These are phyloP conservation scores for Parascotia fuliginaria DNA, from an alignment of 2,888 invertebrate species.

Conservation along the genomic window DNA sequence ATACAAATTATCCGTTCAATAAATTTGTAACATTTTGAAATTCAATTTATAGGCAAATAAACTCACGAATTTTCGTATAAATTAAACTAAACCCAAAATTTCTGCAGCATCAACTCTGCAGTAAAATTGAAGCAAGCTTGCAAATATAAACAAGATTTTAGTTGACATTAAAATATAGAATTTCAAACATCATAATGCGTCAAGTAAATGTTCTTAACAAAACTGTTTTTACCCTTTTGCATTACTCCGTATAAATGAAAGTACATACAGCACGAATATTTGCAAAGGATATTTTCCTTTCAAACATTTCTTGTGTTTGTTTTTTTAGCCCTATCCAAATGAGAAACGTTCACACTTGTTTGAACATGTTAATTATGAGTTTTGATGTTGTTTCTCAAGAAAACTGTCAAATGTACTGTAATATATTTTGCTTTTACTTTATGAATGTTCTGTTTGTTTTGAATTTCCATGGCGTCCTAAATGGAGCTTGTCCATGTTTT, in stretches of 20 bases:
- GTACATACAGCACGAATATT: conserved; percentile 4
- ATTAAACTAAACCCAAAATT: background rate
- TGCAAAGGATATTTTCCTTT: conserved; percentile 19
- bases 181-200: conserved; percentile 20
- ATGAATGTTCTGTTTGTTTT: conserved; percentile 6
- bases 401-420: conserved; percentile 28
- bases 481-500: background rate
- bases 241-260: conserved; percentile 19
- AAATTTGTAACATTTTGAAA: too few relatives aligned
- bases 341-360: conserved; percentile 37
- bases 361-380: conserved; percentile 43
- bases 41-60: too few relatives aligned
- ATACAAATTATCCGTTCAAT: too few relatives aligned
- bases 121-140: conserved; percentile 3
- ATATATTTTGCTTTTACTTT: conserved; percentile 17
- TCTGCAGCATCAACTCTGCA: background rate
- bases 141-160: conserved; percentile 29
- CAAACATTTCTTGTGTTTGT: conserved; percentile 35
- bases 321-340: conserved; percentile 29
- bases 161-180: conserved; percentile 22
- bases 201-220: conserved; percentile 24
- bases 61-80: background rate
- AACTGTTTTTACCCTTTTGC: conserved; percentile 21
- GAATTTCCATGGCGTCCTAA: conserved; percentile 1
- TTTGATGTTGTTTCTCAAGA: conserved; percentile 30